Evolutionary conservation across 1,140 invertebrate genomes (phyloP).

Genomic region (Homalodisca vitripennis): DNA sequence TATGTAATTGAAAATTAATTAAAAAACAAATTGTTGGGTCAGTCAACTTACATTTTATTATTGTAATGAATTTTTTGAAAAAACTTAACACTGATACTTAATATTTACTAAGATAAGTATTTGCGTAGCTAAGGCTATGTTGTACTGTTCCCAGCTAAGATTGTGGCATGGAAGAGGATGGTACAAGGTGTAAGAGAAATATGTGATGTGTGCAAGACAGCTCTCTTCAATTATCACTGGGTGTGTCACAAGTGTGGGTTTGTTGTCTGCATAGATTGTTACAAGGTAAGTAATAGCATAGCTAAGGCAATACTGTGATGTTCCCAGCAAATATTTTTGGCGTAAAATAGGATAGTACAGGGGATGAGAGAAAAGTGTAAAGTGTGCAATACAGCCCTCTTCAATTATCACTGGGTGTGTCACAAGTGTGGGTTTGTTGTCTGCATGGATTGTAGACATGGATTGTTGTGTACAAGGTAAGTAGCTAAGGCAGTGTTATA

Average conservation of each 20-base stretch:
- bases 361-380: constrained; percentile 98
- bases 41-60: neutral
- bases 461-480: too few relatives aligned
- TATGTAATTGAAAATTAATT: neutral
- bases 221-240: constrained; percentile 98
- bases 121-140: neutral
- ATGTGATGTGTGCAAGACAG: constrained; percentile 98
- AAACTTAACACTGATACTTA: neutral
- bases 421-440: constrained; percentile 96
- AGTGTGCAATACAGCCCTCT: constrained; percentile 95
- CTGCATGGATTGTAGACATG: constrained; percentile 97
- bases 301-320: too few relatives aligned
- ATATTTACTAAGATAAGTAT: neutral
- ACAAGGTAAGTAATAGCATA: too few relatives aligned
- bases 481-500: too few relatives aligned
- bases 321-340: constrained; percentile 51
- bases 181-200: constrained; percentile 96
- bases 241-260: constrained; percentile 96
- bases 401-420: constrained; percentile 98
- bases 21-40: neutral
- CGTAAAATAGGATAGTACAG: constrained; percentile 94
- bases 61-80: neutral
- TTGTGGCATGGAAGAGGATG: constrained; percentile 91
- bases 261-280: constrained; percentile 96
- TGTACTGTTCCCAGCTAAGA: constrained; percentile 52